phyloP scores from a whole-genome alignment of 2,113 vertebrate species.

The Paramormyrops kingsleyae region DNA sequence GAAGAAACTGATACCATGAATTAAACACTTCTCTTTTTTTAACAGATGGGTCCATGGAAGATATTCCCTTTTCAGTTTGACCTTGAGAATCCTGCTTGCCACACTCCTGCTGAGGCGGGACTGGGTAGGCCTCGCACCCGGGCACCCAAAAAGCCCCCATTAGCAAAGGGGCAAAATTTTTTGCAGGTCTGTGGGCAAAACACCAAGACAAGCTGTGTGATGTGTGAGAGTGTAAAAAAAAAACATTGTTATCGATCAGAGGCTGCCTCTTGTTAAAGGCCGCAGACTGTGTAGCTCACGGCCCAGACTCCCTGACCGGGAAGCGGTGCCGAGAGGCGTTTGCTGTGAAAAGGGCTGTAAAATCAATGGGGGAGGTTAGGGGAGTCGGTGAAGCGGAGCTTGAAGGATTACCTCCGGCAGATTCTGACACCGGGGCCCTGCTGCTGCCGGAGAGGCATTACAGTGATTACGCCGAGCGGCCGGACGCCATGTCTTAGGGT shows the following conservation, averaged over 20 bases:
- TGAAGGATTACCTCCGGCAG: slow-evolving; percentile 8
- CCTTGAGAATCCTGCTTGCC: background rate
- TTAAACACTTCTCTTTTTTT: background rate
- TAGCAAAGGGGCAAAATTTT: background rate
- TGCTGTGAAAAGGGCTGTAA: background rate
- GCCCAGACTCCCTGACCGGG: background rate
- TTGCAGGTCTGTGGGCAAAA: background rate
- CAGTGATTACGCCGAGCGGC: background rate
- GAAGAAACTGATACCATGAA: background rate
- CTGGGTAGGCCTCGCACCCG: background rate
- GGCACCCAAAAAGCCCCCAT: background rate
- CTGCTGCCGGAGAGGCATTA: background rate
- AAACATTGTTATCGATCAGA: background rate
- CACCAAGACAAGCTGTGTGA: background rate
- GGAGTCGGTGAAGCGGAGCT: background rate
- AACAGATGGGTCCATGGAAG: background rate
- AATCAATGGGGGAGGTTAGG: background rate
- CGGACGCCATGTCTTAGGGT: background rate
- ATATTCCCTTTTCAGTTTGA: background rate
- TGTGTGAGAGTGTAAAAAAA: background rate
- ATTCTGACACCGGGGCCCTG: background rate
- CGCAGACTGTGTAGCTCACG: background rate
- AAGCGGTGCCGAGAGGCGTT: background rate
- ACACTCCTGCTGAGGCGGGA: background rate
- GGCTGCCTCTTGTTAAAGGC: background rate